These are phyloP conservation scores for Spheniscus humboldti DNA, from an alignment of 2,797 vertebrate species.

Conservation along the genomic window DNA sequence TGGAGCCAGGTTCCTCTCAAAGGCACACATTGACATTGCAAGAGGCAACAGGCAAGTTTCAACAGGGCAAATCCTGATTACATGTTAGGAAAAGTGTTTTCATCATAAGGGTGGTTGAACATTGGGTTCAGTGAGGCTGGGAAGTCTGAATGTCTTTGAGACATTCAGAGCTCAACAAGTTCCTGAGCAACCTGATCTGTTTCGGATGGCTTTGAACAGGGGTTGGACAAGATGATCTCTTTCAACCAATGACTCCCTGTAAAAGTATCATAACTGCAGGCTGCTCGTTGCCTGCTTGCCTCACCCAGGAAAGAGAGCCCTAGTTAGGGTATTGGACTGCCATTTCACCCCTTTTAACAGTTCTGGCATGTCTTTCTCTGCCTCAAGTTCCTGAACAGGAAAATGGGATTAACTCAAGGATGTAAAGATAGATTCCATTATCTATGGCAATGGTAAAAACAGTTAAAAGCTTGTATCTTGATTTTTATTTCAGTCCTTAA, in stretches of 20 bases:
- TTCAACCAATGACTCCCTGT: not conserved
- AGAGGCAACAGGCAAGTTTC: constrained; percentile 28
- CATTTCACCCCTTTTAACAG: not conserved
- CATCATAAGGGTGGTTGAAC: not conserved
- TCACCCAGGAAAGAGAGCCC: not conserved
- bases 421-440: not conserved
- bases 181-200: not conserved
- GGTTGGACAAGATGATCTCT: not conserved
- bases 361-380: not conserved
- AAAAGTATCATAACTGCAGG: not conserved
- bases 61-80: constrained; percentile 1
- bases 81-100: not conserved
- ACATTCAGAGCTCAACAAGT: not conserved
- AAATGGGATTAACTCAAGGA: not conserved
- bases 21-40: not conserved
- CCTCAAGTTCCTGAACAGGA: not conserved
- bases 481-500: not conserved
- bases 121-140: not conserved
- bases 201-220: not conserved
- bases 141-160: not conserved
- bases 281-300: not conserved
- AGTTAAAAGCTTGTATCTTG: not conserved
- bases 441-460: not conserved
- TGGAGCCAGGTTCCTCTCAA: not conserved
- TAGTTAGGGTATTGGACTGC: not conserved